Conservation (phyloP, 2,888 invertebrate species). For the Xestia rhomboidea region DNA sequence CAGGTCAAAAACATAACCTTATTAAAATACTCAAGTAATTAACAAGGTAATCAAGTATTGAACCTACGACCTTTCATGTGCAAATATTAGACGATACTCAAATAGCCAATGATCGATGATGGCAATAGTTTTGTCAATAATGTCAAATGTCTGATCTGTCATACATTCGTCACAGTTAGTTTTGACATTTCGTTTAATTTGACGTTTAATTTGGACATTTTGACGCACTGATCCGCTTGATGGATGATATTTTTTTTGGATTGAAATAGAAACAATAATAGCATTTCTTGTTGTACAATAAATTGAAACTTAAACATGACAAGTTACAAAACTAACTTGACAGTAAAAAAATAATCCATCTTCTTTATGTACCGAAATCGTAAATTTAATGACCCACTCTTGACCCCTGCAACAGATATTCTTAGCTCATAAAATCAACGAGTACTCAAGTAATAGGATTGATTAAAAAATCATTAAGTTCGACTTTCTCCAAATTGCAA, state of each 20-base stretch:
- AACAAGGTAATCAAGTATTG: conserved; percentile 49
- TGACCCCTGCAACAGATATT: not conserved
- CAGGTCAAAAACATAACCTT: not conserved
- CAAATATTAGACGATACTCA: conserved; percentile 61
- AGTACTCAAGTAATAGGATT: not conserved
- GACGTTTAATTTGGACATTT: conserved; percentile 47
- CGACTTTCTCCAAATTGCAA: conserved; percentile 23
- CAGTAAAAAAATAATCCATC: conserved; percentile 8
- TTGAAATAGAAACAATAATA: conserved; percentile 17
- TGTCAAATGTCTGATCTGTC: conserved; percentile 64
- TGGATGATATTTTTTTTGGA: conserved; percentile 12
- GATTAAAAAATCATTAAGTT: not conserved
- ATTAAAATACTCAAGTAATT: not conserved
- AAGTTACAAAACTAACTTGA: not conserved
- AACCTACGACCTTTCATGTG: conserved; percentile 53
- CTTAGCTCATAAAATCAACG: not conserved
- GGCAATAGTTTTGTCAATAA: conserved; percentile 60
- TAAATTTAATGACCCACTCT: not conserved
- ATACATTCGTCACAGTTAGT: conserved; percentile 60
- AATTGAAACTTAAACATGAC: not conserved
- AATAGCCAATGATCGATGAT: conserved; percentile 54
- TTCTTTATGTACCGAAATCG: not conserved
- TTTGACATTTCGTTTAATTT: conserved; percentile 52
- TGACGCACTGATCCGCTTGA: conserved; percentile 21
- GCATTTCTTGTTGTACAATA: not conserved